Percentiles rank a stretch among this genome's conserved stretches.
Evolutionary conservation across 2,888 invertebrate species (phyloP).

Genomic region (Didymodactylos carnosus): DNA sequence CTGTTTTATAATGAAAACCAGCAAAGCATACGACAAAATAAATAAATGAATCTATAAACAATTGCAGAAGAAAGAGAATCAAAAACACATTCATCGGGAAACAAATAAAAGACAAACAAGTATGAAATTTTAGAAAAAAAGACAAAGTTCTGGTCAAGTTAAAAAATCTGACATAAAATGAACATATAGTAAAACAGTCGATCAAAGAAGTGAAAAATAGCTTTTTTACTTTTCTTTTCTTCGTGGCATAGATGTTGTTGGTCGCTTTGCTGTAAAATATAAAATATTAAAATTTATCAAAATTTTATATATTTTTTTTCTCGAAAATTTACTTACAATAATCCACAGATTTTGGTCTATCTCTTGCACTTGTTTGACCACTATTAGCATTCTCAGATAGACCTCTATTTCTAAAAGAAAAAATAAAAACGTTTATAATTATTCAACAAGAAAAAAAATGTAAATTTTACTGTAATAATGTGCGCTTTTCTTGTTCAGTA

Average conservation of each 20-base stretch:
- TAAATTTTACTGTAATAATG: background rate
- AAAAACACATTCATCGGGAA: no score
- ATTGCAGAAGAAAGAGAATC: no score
- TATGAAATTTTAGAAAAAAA: background rate
- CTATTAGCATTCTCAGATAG: background rate
- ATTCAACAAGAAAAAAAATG: background rate
- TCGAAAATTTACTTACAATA: background rate
- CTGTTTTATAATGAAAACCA: no score
- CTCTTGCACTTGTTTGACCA: no score
- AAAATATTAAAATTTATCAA: no score
- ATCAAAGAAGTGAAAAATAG: no score
- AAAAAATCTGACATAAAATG: background rate
- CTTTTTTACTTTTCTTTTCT: no score
- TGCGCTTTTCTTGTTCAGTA: background rate
- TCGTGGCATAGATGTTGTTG: background rate
- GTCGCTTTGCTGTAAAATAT: background rate
- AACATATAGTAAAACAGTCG: no score
- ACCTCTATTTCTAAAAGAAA: background rate
- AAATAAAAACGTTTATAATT: background rate
- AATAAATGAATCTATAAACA: no score
- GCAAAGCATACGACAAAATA: no score
- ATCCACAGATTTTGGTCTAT: background rate
- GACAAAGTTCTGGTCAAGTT: background rate
- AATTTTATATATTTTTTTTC: no score
- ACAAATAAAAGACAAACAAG: background rate